phyloP scores from a whole-genome alignment of 2,113 vertebrate species.

The Emydocephalus ijimae region DNA sequence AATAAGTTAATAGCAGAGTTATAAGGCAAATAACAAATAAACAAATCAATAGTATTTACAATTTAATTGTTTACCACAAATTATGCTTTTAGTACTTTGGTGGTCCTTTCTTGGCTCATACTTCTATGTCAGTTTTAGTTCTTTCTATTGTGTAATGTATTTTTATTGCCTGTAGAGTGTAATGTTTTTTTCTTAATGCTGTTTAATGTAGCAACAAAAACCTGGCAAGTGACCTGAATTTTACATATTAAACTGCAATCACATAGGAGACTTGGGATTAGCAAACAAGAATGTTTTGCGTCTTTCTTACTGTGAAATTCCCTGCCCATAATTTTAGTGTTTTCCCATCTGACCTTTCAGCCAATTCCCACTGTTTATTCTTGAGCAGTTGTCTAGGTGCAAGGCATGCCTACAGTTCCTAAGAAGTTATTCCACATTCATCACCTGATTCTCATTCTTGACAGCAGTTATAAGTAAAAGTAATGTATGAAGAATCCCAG shows the following conservation, averaged over 20 bases:
- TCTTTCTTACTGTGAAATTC: conserved; percentile 56
- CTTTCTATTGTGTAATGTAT: conserved; percentile 42
- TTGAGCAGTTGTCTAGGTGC: conserved; percentile 46
- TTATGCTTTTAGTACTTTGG: conserved; percentile 53
- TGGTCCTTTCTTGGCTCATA: background rate
- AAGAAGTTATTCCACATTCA: conserved; percentile 53
- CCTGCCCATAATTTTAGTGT: conserved; percentile 65
- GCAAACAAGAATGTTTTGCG: conserved; percentile 64
- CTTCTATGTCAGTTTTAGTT: conserved; percentile 23
- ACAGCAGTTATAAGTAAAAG: conserved; percentile 47
- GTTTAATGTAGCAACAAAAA: conserved; percentile 71
- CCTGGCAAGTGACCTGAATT: conserved; percentile 72
- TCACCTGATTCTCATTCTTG: conserved; percentile 52
- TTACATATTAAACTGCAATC: conserved; percentile 66
- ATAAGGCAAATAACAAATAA: conserved; percentile 24
- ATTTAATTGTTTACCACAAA: conserved; percentile 10
- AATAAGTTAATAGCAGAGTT: background rate
- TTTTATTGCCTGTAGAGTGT: too few relatives aligned
- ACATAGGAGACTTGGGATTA: conserved; percentile 54
- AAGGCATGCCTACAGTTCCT: conserved; percentile 36
- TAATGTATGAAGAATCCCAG: conserved; percentile 36
- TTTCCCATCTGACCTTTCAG: conserved; percentile 63
- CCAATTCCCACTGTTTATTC: conserved; percentile 55
- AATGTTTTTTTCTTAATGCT: conserved; percentile 58
- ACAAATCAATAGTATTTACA: conserved; percentile 35